Percentiles rank a stretch among this genome's conserved stretches.
Evolutionary conservation across 2,888 invertebrate genomes (phyloP).

Genomic region (Drosophila yooni): DNA sequence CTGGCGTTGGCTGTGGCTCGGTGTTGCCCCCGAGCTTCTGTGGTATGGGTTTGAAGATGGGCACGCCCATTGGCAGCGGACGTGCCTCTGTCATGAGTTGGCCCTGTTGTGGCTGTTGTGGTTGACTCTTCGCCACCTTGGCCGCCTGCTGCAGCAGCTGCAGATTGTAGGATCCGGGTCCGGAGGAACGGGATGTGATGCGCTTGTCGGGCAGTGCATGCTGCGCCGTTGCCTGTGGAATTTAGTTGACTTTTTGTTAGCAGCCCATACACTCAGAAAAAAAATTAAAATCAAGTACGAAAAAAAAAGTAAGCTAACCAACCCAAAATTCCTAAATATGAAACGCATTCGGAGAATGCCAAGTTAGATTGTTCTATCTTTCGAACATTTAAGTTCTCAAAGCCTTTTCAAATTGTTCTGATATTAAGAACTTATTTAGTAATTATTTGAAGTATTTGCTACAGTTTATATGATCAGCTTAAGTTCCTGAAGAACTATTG

Average conservation of each 20-base stretch:
- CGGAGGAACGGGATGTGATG: conserved; percentile 79
- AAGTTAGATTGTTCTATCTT: not conserved
- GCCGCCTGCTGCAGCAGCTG: conserved; percentile 61
- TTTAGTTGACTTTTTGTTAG: not conserved
- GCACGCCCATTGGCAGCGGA: conserved; percentile 88
- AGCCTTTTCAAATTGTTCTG: not conserved
- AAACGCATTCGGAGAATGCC: too few relatives aligned
- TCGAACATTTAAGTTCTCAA: not conserved
- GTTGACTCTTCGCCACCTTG: conserved; percentile 41
- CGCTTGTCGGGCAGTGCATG: conserved; percentile 76
- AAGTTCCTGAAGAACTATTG: not conserved
- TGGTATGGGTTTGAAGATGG: conserved; percentile 92
- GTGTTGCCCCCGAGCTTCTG: conserved; percentile 84
- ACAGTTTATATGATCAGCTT: not conserved
- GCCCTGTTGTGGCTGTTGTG: conserved; percentile 37
- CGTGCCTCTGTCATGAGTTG: conserved; percentile 86
- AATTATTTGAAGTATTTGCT: not conserved
- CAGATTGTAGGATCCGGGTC: conserved; percentile 56
- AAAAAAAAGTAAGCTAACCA: not conserved
- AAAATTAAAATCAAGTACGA: not conserved
- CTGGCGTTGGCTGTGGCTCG: conserved; percentile 24
- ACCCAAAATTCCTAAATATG: not conserved
- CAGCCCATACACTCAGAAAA: not conserved
- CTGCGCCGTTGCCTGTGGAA: conserved; percentile 48
- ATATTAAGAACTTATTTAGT: not conserved